Evolutionary conservation across 2,797 vertebrate genomes (phyloP), one percentile per base, ranked within the genome.

Genomic region (Denticeps clupeoides): DNA sequence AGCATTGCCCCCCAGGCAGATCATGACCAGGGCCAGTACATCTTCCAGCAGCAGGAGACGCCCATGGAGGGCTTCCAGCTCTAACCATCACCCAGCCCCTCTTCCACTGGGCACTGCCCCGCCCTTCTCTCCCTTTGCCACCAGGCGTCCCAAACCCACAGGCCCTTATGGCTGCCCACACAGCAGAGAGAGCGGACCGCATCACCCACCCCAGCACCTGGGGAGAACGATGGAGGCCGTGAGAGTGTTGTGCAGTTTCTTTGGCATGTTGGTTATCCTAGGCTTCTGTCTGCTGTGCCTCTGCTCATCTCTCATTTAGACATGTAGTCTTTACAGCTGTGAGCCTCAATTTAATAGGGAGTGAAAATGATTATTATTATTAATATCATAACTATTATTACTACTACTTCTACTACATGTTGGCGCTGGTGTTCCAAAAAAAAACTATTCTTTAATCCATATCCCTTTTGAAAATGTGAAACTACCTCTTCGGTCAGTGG

Each of bases 41-140:
- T 91, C 59, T 93, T 91, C 78, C 89, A 91, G 51, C 80, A 82
- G 51, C 79, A 83, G 46, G 87, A 91, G 54, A 86, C 86, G 55
- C 89, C 89, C 41, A 86, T 92, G 83, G 88, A 89, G 43, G 87
- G 84, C 2, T 93, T 91, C 69, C 88, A 93, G 51, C 79, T 92
- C 58, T 82, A 74, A 79, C 47, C 3, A n/a, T 12, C 15, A 41
- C 43, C 16, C 42, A 12, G 7, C 16, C 22, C 18, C 33, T 19
- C 12, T 22, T 27, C 7, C 16, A 54, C 25, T 31, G 45, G 44
- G 27, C 47, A 32, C 22, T 8, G n/a, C 25, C 47, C 51, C 28
- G 19, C 42, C 15, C 12, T 41, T 12, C 21, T n/a, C 13, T 51
- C 25, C 13, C 4, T 32, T 35, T 64, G 33, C 31, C 12, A 41